phyloP scores from a whole-genome alignment of 2,797 vertebrate genomes.

The Spea hammondii region DNA sequence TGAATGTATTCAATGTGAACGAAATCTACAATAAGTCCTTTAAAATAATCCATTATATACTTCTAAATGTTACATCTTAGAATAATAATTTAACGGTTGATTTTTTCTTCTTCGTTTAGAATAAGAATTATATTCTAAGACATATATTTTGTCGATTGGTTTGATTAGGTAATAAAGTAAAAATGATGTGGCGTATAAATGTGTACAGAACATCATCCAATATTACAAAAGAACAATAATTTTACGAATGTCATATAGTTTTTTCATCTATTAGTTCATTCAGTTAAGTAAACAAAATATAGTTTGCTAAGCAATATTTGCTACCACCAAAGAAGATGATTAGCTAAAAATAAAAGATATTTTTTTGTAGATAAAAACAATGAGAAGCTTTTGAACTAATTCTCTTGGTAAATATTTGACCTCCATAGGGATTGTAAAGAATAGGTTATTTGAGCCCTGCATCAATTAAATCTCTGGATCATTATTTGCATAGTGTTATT shows the following conservation, averaged over 20 bases:
- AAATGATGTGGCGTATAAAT: background rate
- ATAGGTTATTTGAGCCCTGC: background rate
- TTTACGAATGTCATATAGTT: background rate
- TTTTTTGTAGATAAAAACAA: background rate
- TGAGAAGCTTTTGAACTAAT: background rate
- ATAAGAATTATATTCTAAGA: too few species aligned
- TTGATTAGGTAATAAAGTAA: too few species aligned
- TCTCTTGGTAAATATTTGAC: background rate
- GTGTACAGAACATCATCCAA: background rate
- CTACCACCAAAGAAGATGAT: constrained; percentile 9
- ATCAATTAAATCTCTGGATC: background rate
- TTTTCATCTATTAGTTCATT: background rate
- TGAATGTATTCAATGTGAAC: too few species aligned
- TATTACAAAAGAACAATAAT: background rate
- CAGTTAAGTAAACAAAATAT: background rate
- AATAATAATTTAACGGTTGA: too few species aligned
- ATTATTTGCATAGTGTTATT: background rate
- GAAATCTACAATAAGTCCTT: too few species aligned
- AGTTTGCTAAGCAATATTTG: constrained; percentile 4
- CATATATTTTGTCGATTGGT: too few species aligned
- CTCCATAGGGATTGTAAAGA: background rate
- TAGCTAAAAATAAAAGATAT: background rate
- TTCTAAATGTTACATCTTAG: too few species aligned
- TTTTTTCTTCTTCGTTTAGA: too few species aligned
- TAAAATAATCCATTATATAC: too few species aligned